phyloP scores from a whole-genome alignment of 2,888 invertebrate genomes.

The Trissonchulus sp. region DNA sequence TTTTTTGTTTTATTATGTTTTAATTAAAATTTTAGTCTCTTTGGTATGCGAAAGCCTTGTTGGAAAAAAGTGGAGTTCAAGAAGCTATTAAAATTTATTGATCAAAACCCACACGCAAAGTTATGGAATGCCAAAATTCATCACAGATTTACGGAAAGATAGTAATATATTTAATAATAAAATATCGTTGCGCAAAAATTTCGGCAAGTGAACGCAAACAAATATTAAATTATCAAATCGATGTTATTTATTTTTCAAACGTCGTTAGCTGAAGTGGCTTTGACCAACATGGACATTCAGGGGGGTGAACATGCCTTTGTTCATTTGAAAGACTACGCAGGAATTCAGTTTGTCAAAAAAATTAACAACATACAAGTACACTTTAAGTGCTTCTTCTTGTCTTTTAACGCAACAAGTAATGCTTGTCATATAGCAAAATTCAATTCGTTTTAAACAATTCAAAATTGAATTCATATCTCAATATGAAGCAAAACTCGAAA shows the following conservation, averaged over 20 bases:
- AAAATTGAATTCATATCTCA: too few relatives aligned
- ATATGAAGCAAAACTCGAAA: too few relatives aligned
- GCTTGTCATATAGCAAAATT: too few relatives aligned
- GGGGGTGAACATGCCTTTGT: slow-evolving; percentile 94
- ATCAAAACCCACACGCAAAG: slow-evolving; percentile 91
- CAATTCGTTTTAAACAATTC: too few relatives aligned
- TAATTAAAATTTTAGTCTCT: slow-evolving; percentile 61
- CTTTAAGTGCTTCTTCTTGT: too few relatives aligned
- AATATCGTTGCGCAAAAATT: slow-evolving; percentile 17
- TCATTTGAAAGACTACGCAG: slow-evolving; percentile 83
- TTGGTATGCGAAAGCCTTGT: slow-evolving; percentile 79
- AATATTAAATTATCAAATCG: slow-evolving; percentile 61
- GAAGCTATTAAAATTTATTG: slow-evolving; percentile 91
- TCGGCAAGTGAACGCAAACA: not conserved
- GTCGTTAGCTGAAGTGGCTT: slow-evolving; percentile 84
- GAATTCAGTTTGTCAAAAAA: slow-evolving; percentile 82
- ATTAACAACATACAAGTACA: slow-evolving; percentile 72
- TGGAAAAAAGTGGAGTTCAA: slow-evolving; percentile 82
- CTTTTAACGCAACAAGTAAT: too few relatives aligned
- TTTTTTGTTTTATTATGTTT: too few relatives aligned
- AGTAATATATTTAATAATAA: too few relatives aligned
- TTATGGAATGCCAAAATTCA: slow-evolving; percentile 70
- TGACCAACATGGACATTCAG: slow-evolving; percentile 75
- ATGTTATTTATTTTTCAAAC: slow-evolving; percentile 64
- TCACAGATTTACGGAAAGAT: too few relatives aligned